A percentile compares a stretch with the other conserved stretches of the same genome.
Evolutionary conservation across 2,888 invertebrate genomes (phyloP).

Genomic region (Cheilosia vulpina): DNA sequence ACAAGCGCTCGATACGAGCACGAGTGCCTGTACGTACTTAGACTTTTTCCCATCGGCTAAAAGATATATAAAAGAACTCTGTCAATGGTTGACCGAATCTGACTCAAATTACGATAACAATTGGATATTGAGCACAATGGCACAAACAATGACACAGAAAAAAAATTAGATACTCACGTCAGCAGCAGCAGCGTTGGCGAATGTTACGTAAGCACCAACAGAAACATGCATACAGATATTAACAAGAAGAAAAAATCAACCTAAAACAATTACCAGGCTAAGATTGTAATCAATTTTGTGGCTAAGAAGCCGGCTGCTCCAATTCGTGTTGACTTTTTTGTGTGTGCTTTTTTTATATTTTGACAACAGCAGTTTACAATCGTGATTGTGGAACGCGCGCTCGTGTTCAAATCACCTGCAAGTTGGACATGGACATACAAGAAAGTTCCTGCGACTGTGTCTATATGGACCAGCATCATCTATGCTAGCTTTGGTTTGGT

Average conservation of each 20-base stretch:
- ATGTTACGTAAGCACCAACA: slow-evolving; percentile 59
- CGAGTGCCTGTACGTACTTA: background rate
- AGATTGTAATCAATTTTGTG: slow-evolving; percentile 72
- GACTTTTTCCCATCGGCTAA: slow-evolving; percentile 43
- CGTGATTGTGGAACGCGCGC: slow-evolving; percentile 59
- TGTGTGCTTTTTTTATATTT: slow-evolving; percentile 44
- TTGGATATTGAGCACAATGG: slow-evolving; percentile 72
- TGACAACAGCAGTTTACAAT: slow-evolving; percentile 48
- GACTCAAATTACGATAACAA: slow-evolving; percentile 70
- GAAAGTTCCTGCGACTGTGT: slow-evolving; percentile 36
- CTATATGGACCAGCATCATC: slow-evolving; percentile 46
- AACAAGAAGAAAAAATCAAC: slow-evolving; percentile 32
- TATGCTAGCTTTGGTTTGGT: slow-evolving; percentile 21
- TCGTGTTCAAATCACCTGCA: slow-evolving; percentile 68
- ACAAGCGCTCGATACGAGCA: slow-evolving; percentile 8
- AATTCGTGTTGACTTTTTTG: slow-evolving; percentile 51
- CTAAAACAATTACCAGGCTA: slow-evolving; percentile 69
- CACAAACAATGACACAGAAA: slow-evolving; percentile 67
- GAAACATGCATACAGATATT: slow-evolving; percentile 30
- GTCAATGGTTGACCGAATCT: slow-evolving; percentile 66
- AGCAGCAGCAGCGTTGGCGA: slow-evolving; percentile 56
- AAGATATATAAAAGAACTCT: slow-evolving; percentile 54
- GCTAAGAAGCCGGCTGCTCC: slow-evolving; percentile 71
- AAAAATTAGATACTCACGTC: slow-evolving; percentile 38
- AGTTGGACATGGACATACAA: slow-evolving; percentile 50